Base-by-base conservation (phyloP, 1,140 invertebrate genomes). In the Geopemphigus sp. region DNA sequence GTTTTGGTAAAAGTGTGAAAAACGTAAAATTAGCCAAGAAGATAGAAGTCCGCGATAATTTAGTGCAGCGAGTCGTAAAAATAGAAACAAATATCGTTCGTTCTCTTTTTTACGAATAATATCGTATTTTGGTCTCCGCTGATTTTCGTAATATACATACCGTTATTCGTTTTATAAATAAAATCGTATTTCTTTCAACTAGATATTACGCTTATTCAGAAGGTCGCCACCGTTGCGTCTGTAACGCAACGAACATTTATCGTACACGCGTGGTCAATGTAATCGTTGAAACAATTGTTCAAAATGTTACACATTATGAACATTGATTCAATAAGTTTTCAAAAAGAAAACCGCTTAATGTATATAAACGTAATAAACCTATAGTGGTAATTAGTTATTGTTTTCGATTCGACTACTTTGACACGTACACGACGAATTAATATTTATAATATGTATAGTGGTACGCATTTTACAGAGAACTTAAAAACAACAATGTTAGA, bases 1-100 rank as follows among this genome's bases (percentile, higher is more conserved):
- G n/a, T 68, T 68, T 0, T 22, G 10, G 12, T 47, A 26, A 68
- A 47, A n/a, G n/a, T n/a, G n/a, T n/a, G n/a, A n/a, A n/a, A 68
- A 22, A 50, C 26, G 45, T 24, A 50, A 68, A 68, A n/a, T 11
- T 50, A 22, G 66, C 66, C 66, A 68, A 68, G 45, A 68, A 50
- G 39, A 17, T 50, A 50, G 47, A 50, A 68, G 15, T n/a, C 22
- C 22, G 50, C 22, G 24, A 50, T 68, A 68, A 47, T 50, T 68
- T 68, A 68, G 66, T 50, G 24, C 15, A 45, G 26, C 22, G 12
- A 26, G 66, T 68, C 6, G 45, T 68, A 68, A 68, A 68, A 68
- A 68, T 68, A 68, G 66, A 68, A 50, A 50, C 8, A 68, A 68
- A 50, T 24, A 50, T 50, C n/a, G 12, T 11, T 4, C 32, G 8